Conservation (phyloP, 2,888 invertebrate species). For the Megaustenia siamemsis region DNA sequence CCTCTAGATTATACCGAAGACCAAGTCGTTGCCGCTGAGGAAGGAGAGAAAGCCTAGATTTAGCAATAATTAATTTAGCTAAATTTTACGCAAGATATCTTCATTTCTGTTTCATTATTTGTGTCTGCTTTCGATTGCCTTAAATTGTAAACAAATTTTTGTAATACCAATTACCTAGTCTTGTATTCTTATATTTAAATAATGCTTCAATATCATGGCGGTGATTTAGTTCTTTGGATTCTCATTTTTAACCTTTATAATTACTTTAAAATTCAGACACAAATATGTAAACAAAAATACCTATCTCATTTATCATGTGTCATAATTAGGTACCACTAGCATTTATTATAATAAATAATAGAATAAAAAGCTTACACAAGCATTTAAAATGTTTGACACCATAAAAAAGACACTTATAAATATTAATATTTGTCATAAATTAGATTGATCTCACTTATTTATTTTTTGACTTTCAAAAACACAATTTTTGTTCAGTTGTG, state of each 20-base stretch:
- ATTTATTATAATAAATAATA: neutral
- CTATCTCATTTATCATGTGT: neutral
- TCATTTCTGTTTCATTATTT: constrained; percentile 1
- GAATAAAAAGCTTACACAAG: neutral
- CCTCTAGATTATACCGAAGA: constrained; percentile 43
- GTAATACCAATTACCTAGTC: neutral
- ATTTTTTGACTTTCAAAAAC: neutral
- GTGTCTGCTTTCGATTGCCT: constrained; percentile 8
- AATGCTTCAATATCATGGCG: neutral
- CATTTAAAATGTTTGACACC: neutral
- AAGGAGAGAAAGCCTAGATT: constrained; percentile 31
- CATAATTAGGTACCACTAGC: neutral
- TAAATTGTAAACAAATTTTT: neutral
- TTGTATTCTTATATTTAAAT: neutral
- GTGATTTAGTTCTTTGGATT: neutral
- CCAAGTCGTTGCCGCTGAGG: constrained; percentile 2
- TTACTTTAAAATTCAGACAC: neutral
- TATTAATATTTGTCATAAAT: neutral
- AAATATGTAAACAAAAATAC: neutral
- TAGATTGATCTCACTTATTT: neutral
- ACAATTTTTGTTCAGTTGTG: neutral
- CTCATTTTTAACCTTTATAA: neutral
- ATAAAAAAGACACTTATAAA: neutral
- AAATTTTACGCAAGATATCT: constrained; percentile 20
- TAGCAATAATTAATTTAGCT: constrained; percentile 16